A percentile compares a stretch with the other conserved stretches of the same genome.
Evolutionary conservation across 2,113 vertebrate species (phyloP).

Genomic region (Panthera tigris): DNA sequence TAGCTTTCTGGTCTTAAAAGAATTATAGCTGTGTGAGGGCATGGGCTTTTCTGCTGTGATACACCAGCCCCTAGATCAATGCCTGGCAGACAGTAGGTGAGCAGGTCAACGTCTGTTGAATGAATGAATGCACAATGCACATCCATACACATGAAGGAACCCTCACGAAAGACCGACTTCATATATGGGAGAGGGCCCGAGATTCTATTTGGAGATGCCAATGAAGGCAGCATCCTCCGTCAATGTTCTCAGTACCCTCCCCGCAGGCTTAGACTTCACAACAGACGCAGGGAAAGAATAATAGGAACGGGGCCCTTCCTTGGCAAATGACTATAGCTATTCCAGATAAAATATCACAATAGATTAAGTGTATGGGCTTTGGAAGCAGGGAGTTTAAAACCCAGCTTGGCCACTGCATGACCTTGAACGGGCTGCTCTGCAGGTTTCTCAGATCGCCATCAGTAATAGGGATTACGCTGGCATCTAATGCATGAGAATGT

Average conservation of each 20-base stretch:
- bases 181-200: rapidly evolving
- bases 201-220: not conserved
- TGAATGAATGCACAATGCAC: rapidly evolving
- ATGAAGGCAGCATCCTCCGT: not conserved
- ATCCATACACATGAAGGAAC: not conserved
- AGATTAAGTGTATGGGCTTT: not conserved
- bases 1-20: not conserved
- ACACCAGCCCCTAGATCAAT: not conserved
- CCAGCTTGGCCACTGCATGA: not conserved
- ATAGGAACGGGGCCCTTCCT: not conserved
- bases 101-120: too few species aligned
- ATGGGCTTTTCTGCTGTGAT: not conserved
- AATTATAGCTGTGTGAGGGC: not conserved
- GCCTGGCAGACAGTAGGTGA: not conserved
- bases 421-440: not conserved
- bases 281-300: not conserved
- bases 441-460: not conserved
- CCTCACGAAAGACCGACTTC: not conserved
- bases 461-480: not conserved
- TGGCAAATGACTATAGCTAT: not conserved
- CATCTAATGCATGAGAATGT: not conserved
- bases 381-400: not conserved
- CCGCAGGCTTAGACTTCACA: not conserved
- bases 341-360: not conserved
- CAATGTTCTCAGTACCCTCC: rapidly evolving